Evolutionary conservation across 30 jellyfish, hydroid and myxozoan genomes (phyloP), one percentile per base, ranked within the genome.

Genomic region (Aurelia aurita): DNA sequence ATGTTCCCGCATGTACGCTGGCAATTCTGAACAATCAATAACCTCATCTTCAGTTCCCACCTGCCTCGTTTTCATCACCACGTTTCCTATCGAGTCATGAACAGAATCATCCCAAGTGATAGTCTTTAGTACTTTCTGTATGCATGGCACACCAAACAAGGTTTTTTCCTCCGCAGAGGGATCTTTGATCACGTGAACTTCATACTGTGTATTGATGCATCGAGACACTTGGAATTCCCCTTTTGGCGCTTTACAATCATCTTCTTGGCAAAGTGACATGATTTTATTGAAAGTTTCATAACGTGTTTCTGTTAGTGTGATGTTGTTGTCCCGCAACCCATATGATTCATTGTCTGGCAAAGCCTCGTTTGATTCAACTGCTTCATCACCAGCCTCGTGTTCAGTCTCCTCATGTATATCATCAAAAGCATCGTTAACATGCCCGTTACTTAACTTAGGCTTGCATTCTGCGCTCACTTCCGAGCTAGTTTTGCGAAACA

Each of bases 1-100:
- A 34, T 81, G 91, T 68, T 81, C 91, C 54, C 77, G 54, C 91
- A 81, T 81, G 58, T 64, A 81, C 69, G 57, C 54, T 11, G 91
- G 91, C 55, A 81, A 34, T 21, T 55, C 84, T 11, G 23, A 11
- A 45, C 26, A 21, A 26, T 68, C 68, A 9, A 81, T 22, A 6
- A 27, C 77, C 65, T 66, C 82, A 43, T 54, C 59, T 35, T 53
- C 69, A 1, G 66, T 67, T 27, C 54, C 69, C 5, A 29, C 84
- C 21, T 81, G 85, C 58, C 59, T 67, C 78, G 69, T 45, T 53
- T 61, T 81, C 84, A 69, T 55, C 21, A 68, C 91, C 27, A 28
- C 74, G 32, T 69, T 64, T 23, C 84, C 91, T 18, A 81, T 27
- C 10, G 91, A 81, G 32, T 81, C 91, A 22, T 28, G 69, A 21